phyloP scores from a whole-genome alignment of 2,113 vertebrate species.

The Gymnocephalus cernua region DNA sequence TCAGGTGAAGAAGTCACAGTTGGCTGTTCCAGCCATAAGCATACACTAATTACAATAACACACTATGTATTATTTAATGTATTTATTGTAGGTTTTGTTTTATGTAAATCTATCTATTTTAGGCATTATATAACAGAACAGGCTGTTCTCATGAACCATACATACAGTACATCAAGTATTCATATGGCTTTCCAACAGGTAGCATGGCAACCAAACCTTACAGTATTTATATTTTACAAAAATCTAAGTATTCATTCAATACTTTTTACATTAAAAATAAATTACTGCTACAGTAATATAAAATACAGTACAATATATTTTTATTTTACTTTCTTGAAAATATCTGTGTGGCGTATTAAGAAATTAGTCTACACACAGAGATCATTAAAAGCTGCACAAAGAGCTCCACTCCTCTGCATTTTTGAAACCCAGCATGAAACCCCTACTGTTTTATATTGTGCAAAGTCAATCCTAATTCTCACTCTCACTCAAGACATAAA shows the following conservation, averaged over 20 bases:
- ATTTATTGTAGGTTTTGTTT: not conserved
- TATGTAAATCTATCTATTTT: not conserved
- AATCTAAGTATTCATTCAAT: not conserved
- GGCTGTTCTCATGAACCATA: no score
- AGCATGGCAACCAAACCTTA: no score
- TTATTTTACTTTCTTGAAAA: not conserved
- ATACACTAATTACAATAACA: not conserved
- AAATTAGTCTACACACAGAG: not conserved
- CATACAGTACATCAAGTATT: no score
- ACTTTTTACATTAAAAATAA: not conserved
- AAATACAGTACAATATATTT: no score
- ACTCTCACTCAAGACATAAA: not conserved
- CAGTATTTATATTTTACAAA: no score
- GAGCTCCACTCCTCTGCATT: not conserved
- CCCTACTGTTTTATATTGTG: not conserved
- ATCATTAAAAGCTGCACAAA: conserved; percentile 2
- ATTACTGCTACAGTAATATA: not conserved
- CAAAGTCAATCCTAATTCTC: not conserved
- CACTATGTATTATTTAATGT: not conserved
- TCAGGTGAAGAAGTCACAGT: no score
- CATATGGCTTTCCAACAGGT: no score
- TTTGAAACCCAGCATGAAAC: not conserved
- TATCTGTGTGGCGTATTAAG: not conserved
- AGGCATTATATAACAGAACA: not conserved
- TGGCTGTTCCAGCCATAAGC: not conserved